Conservation (phyloP, 2,888 invertebrate species). For the Drosophila recens region DNA sequence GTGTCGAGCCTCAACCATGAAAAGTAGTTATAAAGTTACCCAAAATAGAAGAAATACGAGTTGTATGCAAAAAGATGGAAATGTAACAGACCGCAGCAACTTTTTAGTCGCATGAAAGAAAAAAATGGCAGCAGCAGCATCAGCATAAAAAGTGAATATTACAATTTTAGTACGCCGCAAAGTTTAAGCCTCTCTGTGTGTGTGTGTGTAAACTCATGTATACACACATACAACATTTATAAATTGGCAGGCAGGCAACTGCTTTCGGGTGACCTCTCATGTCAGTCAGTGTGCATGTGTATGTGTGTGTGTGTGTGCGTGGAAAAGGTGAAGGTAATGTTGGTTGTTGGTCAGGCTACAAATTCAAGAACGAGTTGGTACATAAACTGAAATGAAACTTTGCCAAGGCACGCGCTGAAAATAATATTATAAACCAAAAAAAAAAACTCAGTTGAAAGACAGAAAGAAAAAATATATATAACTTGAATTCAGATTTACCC, state of each 20-base stretch:
- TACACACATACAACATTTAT: slow-evolving; percentile 65
- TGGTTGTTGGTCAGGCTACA: slow-evolving; percentile 68
- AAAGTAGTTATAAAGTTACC: slow-evolving; percentile 51
- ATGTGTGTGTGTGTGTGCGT: slow-evolving; percentile 38
- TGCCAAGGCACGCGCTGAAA: slow-evolving; percentile 59
- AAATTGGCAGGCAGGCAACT: slow-evolving; percentile 72
- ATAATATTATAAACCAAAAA: slow-evolving; percentile 37
- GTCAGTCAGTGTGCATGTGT: slow-evolving; percentile 48
- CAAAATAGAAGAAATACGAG: slow-evolving; percentile 19
- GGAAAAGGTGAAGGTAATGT: slow-evolving; percentile 74
- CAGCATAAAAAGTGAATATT: slow-evolving; percentile 79
- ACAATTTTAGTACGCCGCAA: slow-evolving; percentile 65
- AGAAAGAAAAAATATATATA: slow-evolving; percentile 15
- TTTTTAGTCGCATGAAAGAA: slow-evolving; percentile 64
- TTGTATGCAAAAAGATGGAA: slow-evolving; percentile 13
- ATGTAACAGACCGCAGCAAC: slow-evolving; percentile 57
- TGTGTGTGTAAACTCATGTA: slow-evolving; percentile 41
- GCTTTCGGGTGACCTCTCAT: slow-evolving; percentile 68
- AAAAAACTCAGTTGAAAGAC: slow-evolving; percentile 6
- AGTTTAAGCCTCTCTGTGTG: slow-evolving; percentile 57
- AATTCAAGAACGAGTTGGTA: slow-evolving; percentile 62
- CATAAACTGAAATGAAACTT: slow-evolving; percentile 75
- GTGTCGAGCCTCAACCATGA: slow-evolving; percentile 35
- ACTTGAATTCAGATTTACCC: slow-evolving; percentile 62
- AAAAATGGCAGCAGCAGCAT: slow-evolving; percentile 48